Evolutionary conservation across 2,888 invertebrate species (phyloP).

Genomic region (Macrophya alboannulata): DNA sequence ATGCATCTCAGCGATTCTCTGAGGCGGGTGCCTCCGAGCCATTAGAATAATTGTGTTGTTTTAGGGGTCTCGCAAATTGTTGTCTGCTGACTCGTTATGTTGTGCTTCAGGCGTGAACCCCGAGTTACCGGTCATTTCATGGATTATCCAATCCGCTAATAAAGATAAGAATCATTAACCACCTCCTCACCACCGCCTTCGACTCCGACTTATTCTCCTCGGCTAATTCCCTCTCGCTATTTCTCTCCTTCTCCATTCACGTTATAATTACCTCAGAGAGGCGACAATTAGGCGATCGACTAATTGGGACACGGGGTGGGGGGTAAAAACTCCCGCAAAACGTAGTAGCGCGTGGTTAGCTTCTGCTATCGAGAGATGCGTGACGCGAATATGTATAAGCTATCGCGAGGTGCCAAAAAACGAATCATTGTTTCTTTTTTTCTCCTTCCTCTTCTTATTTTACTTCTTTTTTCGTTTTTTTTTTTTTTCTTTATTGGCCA

Average conservation of each 20-base stretch:
- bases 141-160: constrained; percentile 57
- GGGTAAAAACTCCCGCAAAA: constrained; percentile 17
- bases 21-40: constrained; percentile 13
- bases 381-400: constrained; percentile 17
- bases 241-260: constrained; percentile 10
- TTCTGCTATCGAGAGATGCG: constrained; percentile 24
- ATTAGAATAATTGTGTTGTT: constrained; percentile 57
- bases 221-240: neutral
- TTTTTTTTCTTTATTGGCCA: too few relatives aligned
- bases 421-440: neutral
- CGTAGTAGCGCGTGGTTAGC: neutral
- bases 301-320: constrained; percentile 49
- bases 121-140: constrained; percentile 53
- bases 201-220: neutral
- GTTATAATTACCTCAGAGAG: constrained; percentile 52
- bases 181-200: neutral
- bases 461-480: too few relatives aligned
- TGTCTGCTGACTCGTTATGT: constrained; percentile 44
- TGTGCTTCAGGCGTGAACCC: constrained; percentile 45
- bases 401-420: neutral
- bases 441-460: too few relatives aligned
- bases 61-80: constrained; percentile 56
- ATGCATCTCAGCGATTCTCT: constrained; percentile 11
- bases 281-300: constrained; percentile 56
- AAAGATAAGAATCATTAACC: constrained; percentile 54